Base-by-base conservation (phyloP, 2,113 vertebrate genomes). In the Pteropus alecto region DNA sequence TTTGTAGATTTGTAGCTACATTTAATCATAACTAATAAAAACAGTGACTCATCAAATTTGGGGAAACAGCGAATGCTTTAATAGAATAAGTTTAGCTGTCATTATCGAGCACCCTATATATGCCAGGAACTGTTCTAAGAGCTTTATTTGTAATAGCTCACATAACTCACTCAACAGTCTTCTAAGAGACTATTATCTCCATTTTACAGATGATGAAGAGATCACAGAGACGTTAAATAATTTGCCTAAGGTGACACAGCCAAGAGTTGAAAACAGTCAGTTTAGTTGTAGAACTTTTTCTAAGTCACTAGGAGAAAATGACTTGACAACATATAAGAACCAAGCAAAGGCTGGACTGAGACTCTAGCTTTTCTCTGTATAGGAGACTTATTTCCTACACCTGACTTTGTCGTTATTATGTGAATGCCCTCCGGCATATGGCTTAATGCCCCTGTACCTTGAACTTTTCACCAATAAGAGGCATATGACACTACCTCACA, bases 11-110 rank as follows among this genome's bases (percentile, higher is more conserved):
- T 87, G 9, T 76, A 84, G 28, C 54, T 92, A 2, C 7, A 65
- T 76, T 91, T 81, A 63, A 68, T 96, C n/a, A 68, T 88, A 90
- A 84, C 48, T 92, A 93, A 91, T 88, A 95, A 94, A 96, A 95
- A 76, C 6, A 14, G 22, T 81, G 71, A 84, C 61, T 90, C 54
- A 43, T 67, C 48, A 93, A 19, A 6, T 95, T 90, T 94, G 70
- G 28, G 11, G 9, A 86, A 84, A 93, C 22, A 82, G 54, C 38
- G 90, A 38, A 11, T 77, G 41, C 71, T 58, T 89, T 83, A 81
- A n/a, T 24, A 33, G 65, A 81, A 21, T 87, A 54, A 51, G 46
- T 85, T 91, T 94, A 67, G 18, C 38, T 60, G 11, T 30, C 38
- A 33, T 71, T 85, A 60, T 14, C 68, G 26, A 84, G 60, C 33